Conservation (phyloP, 2,113 vertebrate genomes). For the Macroglossus sobrinus region DNA sequence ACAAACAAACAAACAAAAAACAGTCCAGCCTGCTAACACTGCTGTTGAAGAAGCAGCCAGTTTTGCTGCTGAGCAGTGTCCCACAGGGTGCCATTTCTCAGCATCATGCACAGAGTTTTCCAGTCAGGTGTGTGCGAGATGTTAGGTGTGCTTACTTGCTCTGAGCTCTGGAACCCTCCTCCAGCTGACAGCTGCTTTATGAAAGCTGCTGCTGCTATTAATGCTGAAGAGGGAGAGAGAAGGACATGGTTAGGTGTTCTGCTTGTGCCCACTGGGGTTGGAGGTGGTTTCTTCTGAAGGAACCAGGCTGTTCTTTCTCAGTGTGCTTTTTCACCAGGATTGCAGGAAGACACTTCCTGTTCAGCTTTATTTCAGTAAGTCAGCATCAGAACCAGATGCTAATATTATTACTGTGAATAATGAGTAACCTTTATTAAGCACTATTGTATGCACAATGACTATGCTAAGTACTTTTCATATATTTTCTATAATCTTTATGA, state of each 20-base stretch:
- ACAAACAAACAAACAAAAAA: not conserved
- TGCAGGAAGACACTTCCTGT: not conserved
- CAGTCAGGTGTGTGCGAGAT: not conserved
- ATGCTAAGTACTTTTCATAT: not conserved
- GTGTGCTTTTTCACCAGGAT: not conserved
- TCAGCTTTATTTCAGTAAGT: not conserved
- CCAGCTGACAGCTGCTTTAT: not conserved
- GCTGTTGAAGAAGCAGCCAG: not conserved
- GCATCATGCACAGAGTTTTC: accelerated
- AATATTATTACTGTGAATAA: not conserved
- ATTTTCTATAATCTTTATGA: not conserved
- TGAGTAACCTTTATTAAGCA: not conserved
- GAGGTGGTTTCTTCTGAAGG: not conserved
- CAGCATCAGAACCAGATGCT: not conserved
- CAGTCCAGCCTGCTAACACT: not conserved
- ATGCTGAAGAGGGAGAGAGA: not conserved
- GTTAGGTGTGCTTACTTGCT: not conserved
- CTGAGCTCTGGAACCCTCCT: not conserved
- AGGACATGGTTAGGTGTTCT: too few species aligned
- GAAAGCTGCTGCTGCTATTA: not conserved
- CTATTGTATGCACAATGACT: too few species aligned
- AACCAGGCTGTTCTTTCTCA: not conserved
- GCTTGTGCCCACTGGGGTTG: not conserved
- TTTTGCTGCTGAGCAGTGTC: not conserved
- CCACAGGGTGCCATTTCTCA: accelerated